A percentile compares a stretch with the other conserved stretches of the same genome.
phyloP scores from a whole-genome alignment of 2,113 vertebrate species.

The Oreochromis niloticus region DNA sequence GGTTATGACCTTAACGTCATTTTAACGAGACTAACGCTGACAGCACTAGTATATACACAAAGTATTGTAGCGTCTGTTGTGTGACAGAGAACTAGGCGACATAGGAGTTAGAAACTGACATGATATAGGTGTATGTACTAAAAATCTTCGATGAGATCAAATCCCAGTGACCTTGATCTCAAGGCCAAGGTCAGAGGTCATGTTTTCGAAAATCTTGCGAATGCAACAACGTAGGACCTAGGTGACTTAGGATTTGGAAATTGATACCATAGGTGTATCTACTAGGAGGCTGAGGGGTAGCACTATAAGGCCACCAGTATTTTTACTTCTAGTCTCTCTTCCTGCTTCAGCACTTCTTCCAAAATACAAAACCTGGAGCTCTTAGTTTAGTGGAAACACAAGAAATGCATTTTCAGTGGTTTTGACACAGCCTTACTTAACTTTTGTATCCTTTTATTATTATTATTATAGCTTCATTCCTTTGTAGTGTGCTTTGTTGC shows the following conservation, averaged over 20 bases:
- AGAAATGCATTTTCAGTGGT: neutral
- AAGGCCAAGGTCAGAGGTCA: neutral
- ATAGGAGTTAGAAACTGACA: neutral
- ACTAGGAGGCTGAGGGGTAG: neutral
- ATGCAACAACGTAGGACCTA: neutral
- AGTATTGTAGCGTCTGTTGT: neutral
- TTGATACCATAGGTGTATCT: neutral
- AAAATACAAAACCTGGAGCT: neutral
- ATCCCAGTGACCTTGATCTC: neutral
- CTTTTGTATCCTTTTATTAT: neutral
- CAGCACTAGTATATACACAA: neutral
- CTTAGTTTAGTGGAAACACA: neutral
- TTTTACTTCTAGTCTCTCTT: neutral
- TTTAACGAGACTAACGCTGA: neutral
- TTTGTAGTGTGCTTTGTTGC: neutral
- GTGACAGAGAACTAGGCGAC: neutral
- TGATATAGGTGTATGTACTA: neutral
- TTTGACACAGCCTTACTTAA: neutral
- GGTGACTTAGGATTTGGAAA: neutral
- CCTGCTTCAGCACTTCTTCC: neutral
- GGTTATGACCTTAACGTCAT: fast-evolving
- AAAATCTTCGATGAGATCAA: neutral
- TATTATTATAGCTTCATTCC: neutral
- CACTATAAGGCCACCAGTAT: neutral
- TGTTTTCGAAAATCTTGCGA: neutral